These are phyloP conservation scores for Atrichornis clamosus DNA, from an alignment of 2,113 vertebrate genomes.

Conservation along the genomic window DNA sequence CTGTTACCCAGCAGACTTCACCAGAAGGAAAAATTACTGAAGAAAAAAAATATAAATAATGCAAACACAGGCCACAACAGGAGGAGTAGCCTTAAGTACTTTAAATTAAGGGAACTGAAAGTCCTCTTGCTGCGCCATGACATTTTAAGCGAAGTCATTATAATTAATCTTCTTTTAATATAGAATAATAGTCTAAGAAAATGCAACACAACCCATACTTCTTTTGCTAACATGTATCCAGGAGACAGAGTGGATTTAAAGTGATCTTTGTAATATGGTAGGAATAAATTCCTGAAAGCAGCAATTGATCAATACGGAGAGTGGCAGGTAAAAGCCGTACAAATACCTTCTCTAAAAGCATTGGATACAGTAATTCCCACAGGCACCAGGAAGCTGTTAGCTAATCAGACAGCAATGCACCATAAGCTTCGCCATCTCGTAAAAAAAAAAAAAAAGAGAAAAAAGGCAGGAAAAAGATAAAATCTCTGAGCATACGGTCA, in stretches of 20 bases:
- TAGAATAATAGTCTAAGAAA: not conserved
- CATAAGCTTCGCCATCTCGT: not conserved
- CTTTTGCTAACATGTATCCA: not conserved
- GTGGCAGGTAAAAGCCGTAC: not conserved
- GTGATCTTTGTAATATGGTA: not conserved
- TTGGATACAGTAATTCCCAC: not conserved
- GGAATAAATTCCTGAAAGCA: conserved; percentile 8
- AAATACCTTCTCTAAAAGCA: not conserved
- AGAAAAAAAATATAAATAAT: not conserved
- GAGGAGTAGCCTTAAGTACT: not conserved
- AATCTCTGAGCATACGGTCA: not conserved
- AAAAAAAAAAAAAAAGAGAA: not conserved
- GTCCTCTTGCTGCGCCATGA: not conserved
- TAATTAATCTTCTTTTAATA: conserved; percentile 30
- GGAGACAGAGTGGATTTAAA: not conserved
- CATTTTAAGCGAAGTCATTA: not conserved
- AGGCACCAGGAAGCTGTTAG: not conserved
- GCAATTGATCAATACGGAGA: not conserved
- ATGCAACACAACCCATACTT: not conserved
- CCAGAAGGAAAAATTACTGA: not conserved
- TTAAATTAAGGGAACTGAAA: not conserved
- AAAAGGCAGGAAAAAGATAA: not conserved
- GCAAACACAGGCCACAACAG: not conserved
- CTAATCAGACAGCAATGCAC: not conserved
- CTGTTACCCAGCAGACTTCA: not conserved